Percentiles rank a stretch among this genome's conserved stretches.
These are phyloP conservation scores for Varanus komodoensis DNA, from an alignment of 2,113 vertebrate genomes.

Conservation along the genomic window DNA sequence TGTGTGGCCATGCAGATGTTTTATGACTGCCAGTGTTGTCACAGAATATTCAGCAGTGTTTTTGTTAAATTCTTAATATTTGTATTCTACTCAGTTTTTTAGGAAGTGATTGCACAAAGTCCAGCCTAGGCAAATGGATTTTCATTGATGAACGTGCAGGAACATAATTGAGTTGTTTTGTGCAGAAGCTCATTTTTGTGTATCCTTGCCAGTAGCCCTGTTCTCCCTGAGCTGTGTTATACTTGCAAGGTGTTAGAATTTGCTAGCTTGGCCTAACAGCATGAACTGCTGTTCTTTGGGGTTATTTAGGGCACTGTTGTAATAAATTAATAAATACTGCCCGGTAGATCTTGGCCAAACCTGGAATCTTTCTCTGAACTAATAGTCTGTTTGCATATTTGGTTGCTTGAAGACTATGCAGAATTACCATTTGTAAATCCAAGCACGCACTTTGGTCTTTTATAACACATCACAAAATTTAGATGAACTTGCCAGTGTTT, in stretches of 20 bases:
- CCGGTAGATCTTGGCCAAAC: neutral
- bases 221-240: neutral
- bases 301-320: conserved; percentile 19
- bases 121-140: conserved; percentile 9
- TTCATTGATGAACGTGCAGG: neutral
- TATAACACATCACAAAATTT: neutral
- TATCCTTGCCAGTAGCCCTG: rapidly evolving
- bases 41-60: neutral
- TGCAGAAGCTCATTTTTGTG: conserved; percentile 32
- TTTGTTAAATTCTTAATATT: neutral
- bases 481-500: neutral
- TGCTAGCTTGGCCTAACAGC: neutral
- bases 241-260: conserved; percentile 13
- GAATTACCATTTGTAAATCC: neutral
- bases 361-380: neutral
- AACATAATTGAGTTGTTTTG: conserved; percentile 10
- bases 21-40: neutral
- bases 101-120: neutral
- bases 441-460: neutral
- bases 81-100: neutral
- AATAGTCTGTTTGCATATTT: neutral
- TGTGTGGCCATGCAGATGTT: neutral
- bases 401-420: conserved; percentile 23
- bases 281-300: neutral
- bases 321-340: conserved; percentile 15